phyloP scores from a whole-genome alignment of 2,888 invertebrate genomes.

The Dendrolimus pini region DNA sequence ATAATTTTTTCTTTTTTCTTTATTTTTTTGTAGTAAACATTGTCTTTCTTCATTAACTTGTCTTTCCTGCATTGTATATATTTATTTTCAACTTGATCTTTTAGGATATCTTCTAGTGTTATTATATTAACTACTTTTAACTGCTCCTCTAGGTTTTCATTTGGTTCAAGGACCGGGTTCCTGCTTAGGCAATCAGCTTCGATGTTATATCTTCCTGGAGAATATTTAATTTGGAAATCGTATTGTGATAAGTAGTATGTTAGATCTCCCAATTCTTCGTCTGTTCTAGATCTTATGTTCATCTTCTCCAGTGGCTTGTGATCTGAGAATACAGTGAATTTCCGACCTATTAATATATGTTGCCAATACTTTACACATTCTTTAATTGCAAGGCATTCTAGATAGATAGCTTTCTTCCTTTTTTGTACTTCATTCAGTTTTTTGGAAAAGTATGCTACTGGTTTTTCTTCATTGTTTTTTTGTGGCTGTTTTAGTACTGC shows the following conservation, averaged over 20 bases:
- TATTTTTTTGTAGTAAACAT: conserved; percentile 1
- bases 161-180: conserved; percentile 8
- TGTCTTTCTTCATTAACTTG: conserved; percentile 1
- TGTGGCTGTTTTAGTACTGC: conserved; percentile 1
- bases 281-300: conserved; percentile 8
- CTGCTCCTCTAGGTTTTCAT: conserved; percentile 3
- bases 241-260: conserved; percentile 14
- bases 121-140: conserved; percentile 5
- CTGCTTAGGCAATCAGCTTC: conserved; percentile 19
- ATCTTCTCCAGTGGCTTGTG: conserved; percentile 12
- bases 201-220: conserved; percentile 13
- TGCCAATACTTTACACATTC: conserved; percentile 23
- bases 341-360: conserved; percentile 12
- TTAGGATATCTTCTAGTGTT: conserved; percentile 1
- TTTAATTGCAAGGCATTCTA: too few species aligned
- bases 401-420: too few species aligned
- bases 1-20: conserved; percentile 13
- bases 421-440: too few species aligned
- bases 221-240: conserved; percentile 16
- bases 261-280: too few species aligned
- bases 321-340: conserved; percentile 4
- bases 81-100: conserved; percentile 1
- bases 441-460: background rate
- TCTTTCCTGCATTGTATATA: background rate
- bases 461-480: conserved; percentile 1